Percentiles rank a stretch among this genome's conserved stretches.
These are phyloP conservation scores for Micronycteris hirsuta DNA, from an alignment of 2,113 vertebrate species.

Conservation along the genomic window DNA sequence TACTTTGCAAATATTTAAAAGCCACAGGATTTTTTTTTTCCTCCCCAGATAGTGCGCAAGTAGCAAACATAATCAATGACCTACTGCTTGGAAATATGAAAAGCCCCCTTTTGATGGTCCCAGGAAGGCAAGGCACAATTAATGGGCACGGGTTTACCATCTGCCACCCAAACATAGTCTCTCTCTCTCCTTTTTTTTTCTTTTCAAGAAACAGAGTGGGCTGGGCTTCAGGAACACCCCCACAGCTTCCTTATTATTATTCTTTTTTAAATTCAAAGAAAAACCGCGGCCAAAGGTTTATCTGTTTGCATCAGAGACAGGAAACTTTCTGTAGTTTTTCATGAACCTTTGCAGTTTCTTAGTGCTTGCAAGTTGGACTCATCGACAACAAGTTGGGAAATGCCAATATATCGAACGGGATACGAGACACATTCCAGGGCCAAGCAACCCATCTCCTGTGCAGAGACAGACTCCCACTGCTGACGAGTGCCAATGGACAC, in stretches of 20 bases:
- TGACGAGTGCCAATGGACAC: not conserved
- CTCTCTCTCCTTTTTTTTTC: not conserved
- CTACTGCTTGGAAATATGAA: not conserved
- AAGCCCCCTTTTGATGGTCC: not conserved
- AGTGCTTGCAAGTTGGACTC: not conserved
- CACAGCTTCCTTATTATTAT: not conserved
- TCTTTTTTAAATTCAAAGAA: not conserved
- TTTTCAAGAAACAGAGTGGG: not conserved
- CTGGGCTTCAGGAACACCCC: not conserved
- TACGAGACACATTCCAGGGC: not conserved
- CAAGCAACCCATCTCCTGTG: not conserved
- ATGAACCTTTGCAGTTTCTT: not conserved
- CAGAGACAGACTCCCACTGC: not conserved
- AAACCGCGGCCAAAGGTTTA: not conserved
- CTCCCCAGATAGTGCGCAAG: not conserved
- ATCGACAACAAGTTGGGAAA: not conserved
- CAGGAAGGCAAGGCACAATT: not conserved
- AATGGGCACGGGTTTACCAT: not conserved
- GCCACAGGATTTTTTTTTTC: conserved; percentile 59
- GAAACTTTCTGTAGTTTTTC: not conserved
- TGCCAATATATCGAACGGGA: not conserved
- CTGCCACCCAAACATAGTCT: not conserved
- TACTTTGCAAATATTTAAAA: conserved; percentile 77
- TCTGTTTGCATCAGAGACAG: not conserved
- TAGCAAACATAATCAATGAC: not conserved